Percentiles rank a stretch among this genome's conserved stretches.
phyloP scores from a whole-genome alignment of 2,888 invertebrate genomes.

The Nomada ferruginata region DNA sequence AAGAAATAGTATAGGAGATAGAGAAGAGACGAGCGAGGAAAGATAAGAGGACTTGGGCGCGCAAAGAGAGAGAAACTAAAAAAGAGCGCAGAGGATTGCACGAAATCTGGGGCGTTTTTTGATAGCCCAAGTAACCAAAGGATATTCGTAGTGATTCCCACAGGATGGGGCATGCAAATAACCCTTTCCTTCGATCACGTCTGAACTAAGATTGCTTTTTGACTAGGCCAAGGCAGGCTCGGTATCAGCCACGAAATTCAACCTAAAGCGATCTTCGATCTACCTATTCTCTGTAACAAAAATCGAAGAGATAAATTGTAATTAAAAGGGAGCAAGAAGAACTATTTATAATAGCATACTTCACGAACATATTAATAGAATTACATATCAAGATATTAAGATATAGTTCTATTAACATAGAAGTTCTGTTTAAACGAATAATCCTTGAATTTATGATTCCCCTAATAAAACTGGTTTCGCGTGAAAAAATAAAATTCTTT shows the following conservation, averaged over 20 bases:
- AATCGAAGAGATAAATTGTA: conserved; percentile 22
- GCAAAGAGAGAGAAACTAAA: conserved; percentile 15
- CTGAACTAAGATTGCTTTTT: conserved; percentile 62
- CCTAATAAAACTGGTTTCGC: not conserved
- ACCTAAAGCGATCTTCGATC: conserved; percentile 6
- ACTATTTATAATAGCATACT: not conserved
- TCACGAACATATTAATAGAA: not conserved
- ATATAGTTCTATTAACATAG: too few relatives aligned
- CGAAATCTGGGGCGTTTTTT: conserved; percentile 66
- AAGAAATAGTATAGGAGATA: not conserved
- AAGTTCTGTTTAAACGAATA: not conserved
- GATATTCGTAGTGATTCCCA: conserved; percentile 60
- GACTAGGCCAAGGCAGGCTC: not conserved
- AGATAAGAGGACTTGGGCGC: conserved; percentile 3
- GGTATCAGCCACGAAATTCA: not conserved
- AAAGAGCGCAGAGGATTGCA: conserved; percentile 12
- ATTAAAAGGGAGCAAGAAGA: not conserved
- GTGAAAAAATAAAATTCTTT: not conserved
- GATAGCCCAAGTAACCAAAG: conserved; percentile 63
- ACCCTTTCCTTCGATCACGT: conserved; percentile 58
- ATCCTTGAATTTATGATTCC: conserved; percentile 28
- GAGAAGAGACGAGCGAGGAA: not conserved
- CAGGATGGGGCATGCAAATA: conserved; percentile 69
- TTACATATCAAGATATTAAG: not conserved
- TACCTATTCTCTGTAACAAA: conserved; percentile 17